Evolutionary conservation across 2,888 invertebrate genomes (phyloP), one percentile per base, ranked within the genome.

Genomic region (Pardosa pseudoannulata): DNA sequence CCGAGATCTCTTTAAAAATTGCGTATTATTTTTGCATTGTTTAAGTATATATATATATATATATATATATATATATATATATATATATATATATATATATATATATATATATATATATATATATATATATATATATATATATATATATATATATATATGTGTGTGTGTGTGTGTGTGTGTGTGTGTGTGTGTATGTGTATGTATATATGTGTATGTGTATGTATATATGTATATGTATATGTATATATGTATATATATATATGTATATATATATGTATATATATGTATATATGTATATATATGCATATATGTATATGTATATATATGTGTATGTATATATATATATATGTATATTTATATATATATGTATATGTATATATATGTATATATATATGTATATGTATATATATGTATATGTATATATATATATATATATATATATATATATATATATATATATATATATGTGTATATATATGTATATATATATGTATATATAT

Each of bases 291-390:
- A 50, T 50, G 13, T 50, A 50, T 50, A 50, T 50, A 50, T 50
- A 50, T 50, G 13, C 13, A 50, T 50, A 64, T 64, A 64, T 50
- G 13, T 64, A 64, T 64, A 64, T 64, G 23, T 64, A 28, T 64
- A 64, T 64, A 28, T 64, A 64, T 64, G 23, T 64, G 23, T 64
- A 64, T 64, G 23, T 64, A 64, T 64, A 64, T 64, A 64, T 64
- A 64, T 64, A 64, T 64, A 64, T 64, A 64, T 64, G 23, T 64
- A 64, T 64, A 67, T 67, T 31, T 67, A 67, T 67, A 67, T 67
- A 67, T 67, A 31, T 67, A 67, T 67, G 31, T 67, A 67, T 67
- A 67, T 31, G 31, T 67, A 67, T 31, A 31, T 67, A 67, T 67
- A 67, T 67, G 28, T 67, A 67, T 67, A 67, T 67, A 31, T 64